Evolutionary conservation across 1,140 invertebrate species (phyloP).

Genomic region (Drosophila kohkoa): DNA sequence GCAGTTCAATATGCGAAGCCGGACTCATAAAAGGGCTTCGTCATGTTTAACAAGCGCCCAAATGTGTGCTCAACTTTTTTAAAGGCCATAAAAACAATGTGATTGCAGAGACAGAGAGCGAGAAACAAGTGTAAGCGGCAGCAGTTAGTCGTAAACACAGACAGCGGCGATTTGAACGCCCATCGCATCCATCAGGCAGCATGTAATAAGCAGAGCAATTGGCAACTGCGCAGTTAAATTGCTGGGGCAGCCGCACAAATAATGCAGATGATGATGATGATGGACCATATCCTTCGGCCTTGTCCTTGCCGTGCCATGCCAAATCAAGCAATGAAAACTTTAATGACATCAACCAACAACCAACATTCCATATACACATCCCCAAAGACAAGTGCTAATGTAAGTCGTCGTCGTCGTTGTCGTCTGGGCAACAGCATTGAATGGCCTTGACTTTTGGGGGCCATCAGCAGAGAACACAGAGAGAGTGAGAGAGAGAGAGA

Average conservation of each 20-base stretch:
- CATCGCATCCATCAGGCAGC: slow-evolving; percentile 14
- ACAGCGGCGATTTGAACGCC: slow-evolving; percentile 29
- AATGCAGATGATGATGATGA: slow-evolving; percentile 11
- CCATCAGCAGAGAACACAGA: slow-evolving; percentile 8
- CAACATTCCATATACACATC: not conserved
- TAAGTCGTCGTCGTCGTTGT: not conserved
- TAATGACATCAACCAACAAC: slow-evolving; percentile 43
- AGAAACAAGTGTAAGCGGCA: slow-evolving; percentile 50
- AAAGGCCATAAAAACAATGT: slow-evolving; percentile 51
- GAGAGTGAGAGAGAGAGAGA: not conserved
- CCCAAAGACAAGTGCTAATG: slow-evolving; percentile 18
- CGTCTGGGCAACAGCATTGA: slow-evolving; percentile 19
- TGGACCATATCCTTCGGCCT: slow-evolving; percentile 12
- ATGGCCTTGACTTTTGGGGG: slow-evolving; percentile 37
- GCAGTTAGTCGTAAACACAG: slow-evolving; percentile 44
- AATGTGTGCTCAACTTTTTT: slow-evolving; percentile 58
- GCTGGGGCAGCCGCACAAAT: slow-evolving; percentile 46
- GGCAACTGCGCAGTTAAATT: slow-evolving; percentile 42
- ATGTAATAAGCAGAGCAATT: slow-evolving; percentile 25
- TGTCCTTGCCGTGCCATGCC: slow-evolving; percentile 16
- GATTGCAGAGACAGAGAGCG: not conserved
- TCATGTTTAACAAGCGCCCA: slow-evolving; percentile 54
- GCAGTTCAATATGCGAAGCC: slow-evolving; percentile 34
- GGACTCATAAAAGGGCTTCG: slow-evolving; percentile 45
- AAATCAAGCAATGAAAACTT: slow-evolving; percentile 53